Conservation (phyloP, 2,888 invertebrate genomes). For the Diploptera punctata region DNA sequence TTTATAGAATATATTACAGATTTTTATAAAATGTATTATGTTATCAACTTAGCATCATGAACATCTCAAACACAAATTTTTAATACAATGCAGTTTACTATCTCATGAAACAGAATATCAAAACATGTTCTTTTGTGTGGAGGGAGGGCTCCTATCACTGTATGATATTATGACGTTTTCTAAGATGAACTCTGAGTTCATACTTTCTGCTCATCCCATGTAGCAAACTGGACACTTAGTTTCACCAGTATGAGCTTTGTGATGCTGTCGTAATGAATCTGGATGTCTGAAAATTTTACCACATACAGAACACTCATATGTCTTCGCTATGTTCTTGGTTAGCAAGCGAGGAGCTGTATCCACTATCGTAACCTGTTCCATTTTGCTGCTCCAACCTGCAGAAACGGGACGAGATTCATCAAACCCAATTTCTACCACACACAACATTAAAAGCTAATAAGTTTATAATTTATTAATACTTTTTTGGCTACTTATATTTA, state of each 20-base stretch:
- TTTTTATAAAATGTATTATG: too few relatives aligned
- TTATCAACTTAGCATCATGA: too few relatives aligned
- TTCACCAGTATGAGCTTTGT: slow-evolving; percentile 58
- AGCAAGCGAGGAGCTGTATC: slow-evolving; percentile 11
- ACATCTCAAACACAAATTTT: too few relatives aligned
- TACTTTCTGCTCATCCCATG: slow-evolving; percentile 37
- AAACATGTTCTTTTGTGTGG: too few relatives aligned
- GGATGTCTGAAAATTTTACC: slow-evolving; percentile 59
- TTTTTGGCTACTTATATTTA: too few relatives aligned
- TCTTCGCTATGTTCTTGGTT: background rate
- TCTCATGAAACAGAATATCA: too few relatives aligned
- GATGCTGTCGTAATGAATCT: slow-evolving; percentile 49
- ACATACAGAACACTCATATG: slow-evolving; percentile 55
- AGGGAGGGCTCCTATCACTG: too few relatives aligned
- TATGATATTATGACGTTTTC: slow-evolving; percentile 46
- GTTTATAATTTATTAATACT: too few relatives aligned
- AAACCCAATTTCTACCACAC: too few relatives aligned
- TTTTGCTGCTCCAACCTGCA: slow-evolving; percentile 25
- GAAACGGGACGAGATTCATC: background rate
- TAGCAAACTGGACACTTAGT: slow-evolving; percentile 58
- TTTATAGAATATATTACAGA: too few relatives aligned
- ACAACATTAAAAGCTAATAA: too few relatives aligned
- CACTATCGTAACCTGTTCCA: slow-evolving; percentile 24
- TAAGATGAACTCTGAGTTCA: slow-evolving; percentile 40
- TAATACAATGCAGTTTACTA: too few relatives aligned